phyloP scores from a whole-genome alignment of 2,888 invertebrate genomes.

The Acronicta aceris region DNA sequence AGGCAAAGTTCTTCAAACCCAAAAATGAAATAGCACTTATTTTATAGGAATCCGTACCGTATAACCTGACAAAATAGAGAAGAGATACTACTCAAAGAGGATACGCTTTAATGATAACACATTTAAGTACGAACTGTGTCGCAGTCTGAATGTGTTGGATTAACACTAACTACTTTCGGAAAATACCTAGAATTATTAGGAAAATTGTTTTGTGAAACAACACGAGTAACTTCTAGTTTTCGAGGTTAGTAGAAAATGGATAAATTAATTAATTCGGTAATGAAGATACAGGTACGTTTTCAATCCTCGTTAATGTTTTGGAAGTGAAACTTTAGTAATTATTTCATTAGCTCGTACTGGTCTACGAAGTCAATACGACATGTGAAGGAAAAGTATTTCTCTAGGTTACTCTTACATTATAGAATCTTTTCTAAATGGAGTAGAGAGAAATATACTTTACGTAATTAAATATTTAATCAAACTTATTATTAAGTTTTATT shows the following conservation, averaged over 20 bases:
- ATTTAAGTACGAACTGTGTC: neutral
- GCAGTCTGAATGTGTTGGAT: neutral
- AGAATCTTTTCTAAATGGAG: too few species aligned
- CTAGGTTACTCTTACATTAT: too few species aligned
- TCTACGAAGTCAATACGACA: slow-evolving; percentile 17
- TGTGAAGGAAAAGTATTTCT: neutral
- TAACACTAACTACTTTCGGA: slow-evolving; percentile 28
- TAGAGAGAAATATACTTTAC: too few species aligned
- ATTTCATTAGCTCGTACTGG: slow-evolving; percentile 45
- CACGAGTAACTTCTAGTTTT: slow-evolving; percentile 38
- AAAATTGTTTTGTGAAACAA: slow-evolving; percentile 13
- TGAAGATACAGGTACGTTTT: slow-evolving; percentile 51
- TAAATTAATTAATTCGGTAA: slow-evolving; percentile 51
- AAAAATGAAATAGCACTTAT: too few species aligned
- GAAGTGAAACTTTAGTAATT: slow-evolving; percentile 50
- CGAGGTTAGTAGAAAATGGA: slow-evolving; percentile 22
- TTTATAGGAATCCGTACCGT: too few species aligned
- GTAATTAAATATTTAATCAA: too few species aligned
- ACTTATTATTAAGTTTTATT: too few species aligned
- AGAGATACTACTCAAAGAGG: too few species aligned
- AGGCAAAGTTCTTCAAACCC: too few species aligned
- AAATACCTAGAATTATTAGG: slow-evolving; percentile 29
- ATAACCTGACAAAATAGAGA: too few species aligned
- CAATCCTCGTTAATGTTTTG: slow-evolving; percentile 48
- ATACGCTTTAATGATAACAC: too few species aligned